Conservation (phyloP, 2,888 invertebrate species). For the Desoria tigrina region DNA sequence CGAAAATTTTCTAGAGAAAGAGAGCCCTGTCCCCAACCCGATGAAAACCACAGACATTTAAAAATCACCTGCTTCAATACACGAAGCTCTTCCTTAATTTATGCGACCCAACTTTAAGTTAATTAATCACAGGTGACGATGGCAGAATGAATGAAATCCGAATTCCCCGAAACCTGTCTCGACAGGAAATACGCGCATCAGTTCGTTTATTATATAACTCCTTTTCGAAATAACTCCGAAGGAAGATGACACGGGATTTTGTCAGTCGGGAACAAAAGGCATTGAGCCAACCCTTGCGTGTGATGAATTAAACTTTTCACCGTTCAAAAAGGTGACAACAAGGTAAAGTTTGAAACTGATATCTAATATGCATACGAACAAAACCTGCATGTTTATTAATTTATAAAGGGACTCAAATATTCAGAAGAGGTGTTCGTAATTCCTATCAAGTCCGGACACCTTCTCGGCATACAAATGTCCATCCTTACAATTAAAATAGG, state of each 20-base stretch:
- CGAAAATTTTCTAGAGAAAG: too few relatives aligned
- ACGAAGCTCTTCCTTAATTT: too few relatives aligned
- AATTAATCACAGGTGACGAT: too few relatives aligned
- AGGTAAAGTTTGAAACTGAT: slow-evolving; percentile 19
- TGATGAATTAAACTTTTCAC: not conserved
- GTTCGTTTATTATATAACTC: slow-evolving; percentile 2
- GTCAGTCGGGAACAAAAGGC: not conserved
- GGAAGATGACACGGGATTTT: slow-evolving; percentile 17
- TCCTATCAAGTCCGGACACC: slow-evolving; percentile 15
- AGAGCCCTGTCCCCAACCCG: too few relatives aligned
- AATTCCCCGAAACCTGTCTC: too few relatives aligned
- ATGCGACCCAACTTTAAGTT: too few relatives aligned
- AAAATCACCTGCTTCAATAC: too few relatives aligned
- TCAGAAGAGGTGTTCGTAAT: too few relatives aligned
- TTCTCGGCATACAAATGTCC: not conserved
- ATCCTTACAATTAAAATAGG: too few relatives aligned
- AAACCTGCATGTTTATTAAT: slow-evolving; percentile 17
- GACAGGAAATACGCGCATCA: not conserved
- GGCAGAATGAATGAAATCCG: too few relatives aligned
- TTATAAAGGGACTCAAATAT: slow-evolving; percentile 16
- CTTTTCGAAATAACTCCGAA: slow-evolving; percentile 12
- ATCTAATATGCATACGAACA: slow-evolving; percentile 14
- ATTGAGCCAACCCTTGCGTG: slow-evolving; percentile 14
- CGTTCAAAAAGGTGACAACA: slow-evolving; percentile 1
- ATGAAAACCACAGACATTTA: too few relatives aligned